Conservation (phyloP, 2,113 vertebrate species). For the Ceyx cyanopectus region DNA sequence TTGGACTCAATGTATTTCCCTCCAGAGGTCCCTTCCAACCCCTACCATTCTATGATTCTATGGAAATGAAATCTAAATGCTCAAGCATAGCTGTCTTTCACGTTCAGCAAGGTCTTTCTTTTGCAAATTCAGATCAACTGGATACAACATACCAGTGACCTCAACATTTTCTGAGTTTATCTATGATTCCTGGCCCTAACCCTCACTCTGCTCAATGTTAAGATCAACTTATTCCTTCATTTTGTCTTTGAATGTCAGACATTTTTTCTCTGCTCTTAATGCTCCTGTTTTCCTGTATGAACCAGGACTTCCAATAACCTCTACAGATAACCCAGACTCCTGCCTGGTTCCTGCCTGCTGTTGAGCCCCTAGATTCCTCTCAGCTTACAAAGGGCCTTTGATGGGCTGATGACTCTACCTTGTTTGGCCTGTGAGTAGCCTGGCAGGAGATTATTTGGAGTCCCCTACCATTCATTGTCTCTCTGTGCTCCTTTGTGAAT, state of each 20-base stretch:
- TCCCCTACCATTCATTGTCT: not conserved
- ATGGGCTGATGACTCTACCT: not conserved
- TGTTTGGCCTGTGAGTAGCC: not conserved
- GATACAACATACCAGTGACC: not conserved
- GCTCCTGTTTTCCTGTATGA: not conserved
- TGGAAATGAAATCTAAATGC: not conserved
- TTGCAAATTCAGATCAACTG: not conserved
- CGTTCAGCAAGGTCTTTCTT: not conserved
- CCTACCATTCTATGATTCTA: too few relatives aligned
- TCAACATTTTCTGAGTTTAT: not conserved
- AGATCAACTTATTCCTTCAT: not conserved
- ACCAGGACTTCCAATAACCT: not conserved
- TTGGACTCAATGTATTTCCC: too few relatives aligned
- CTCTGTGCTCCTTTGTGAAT: not conserved
- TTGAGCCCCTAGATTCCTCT: not conserved
- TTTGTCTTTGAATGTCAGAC: not conserved
- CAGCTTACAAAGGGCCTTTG: not conserved
- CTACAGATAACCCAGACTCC: not conserved
- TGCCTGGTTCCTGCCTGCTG: not conserved
- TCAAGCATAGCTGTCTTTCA: not conserved
- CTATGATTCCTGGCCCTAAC: not conserved
- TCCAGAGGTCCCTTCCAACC: too few relatives aligned
- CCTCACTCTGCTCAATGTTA: not conserved
- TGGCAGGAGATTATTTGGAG: not conserved
- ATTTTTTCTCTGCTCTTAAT: not conserved